These are phyloP conservation scores for Gracilinanus agilis DNA, from an alignment of 2,113 vertebrate species.

Conservation along the genomic window DNA sequence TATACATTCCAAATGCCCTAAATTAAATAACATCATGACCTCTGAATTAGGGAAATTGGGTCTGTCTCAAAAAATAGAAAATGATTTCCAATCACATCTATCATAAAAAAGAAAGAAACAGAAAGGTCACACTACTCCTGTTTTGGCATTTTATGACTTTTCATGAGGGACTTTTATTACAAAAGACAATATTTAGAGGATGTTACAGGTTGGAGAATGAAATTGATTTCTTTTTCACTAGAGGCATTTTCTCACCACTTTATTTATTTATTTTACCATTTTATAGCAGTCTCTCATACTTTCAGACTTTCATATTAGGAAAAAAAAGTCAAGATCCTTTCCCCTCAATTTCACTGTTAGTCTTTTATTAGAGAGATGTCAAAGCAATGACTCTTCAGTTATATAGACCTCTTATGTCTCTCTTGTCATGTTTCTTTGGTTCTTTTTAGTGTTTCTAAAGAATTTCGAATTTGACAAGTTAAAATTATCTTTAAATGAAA, in stretches of 20 bases:
- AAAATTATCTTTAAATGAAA: neutral
- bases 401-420: neutral
- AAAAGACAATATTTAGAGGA: constrained; percentile 54
- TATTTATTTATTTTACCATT: constrained; percentile 55
- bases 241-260: constrained; percentile 52
- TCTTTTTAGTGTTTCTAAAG: neutral
- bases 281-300: constrained; percentile 64
- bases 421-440: neutral
- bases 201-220: constrained; percentile 53
- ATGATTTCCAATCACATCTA: constrained; percentile 62
- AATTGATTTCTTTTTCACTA: constrained; percentile 62
- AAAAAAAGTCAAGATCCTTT: neutral
- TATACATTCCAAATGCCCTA: constrained; percentile 63
- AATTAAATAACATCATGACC: constrained; percentile 79
- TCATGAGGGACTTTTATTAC: constrained; percentile 43
- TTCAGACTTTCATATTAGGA: neutral
- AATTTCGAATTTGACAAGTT: neutral
- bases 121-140: constrained; percentile 58
- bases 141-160: constrained; percentile 61
- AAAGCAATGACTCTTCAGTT: constrained; percentile 29
- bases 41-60: constrained; percentile 64
- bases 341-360: neutral
- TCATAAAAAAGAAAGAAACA: constrained; percentile 30
- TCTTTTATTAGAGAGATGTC: neutral
- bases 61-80: constrained; percentile 65